phyloP scores from a whole-genome alignment of 1,140 invertebrate species.

The Apis mellifera region Amel_HAv3.1 CM009945.2:7728501-7729000 shows the following conservation, averaged over 20 bases:
- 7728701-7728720: background rate
- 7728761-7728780: no score
- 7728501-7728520: conserved; percentile 43
- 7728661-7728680: background rate
- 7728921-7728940: conserved; percentile 64
- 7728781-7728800: no score
- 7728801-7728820: background rate
- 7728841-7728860: conserved; percentile 41
- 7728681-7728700: background rate
- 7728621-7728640: background rate
- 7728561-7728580: conserved; percentile 67
- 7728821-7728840: conserved; percentile 69
- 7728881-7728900: conserved; percentile 52
- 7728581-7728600: conserved; percentile 57
- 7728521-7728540: conserved; percentile 28
- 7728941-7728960: conserved; percentile 60
- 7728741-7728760: background rate
- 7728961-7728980: conserved; percentile 52
- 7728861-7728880: conserved; percentile 62
- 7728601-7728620: conserved; percentile 24
- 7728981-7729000: conserved; percentile 51
- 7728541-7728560: conserved; percentile 65
- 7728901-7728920: conserved; percentile 34
- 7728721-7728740: background rate
- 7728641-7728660: accelerated